phyloP scores from a whole-genome alignment of 2,113 vertebrate species.

The Sminthopsis crassicaudata region DNA sequence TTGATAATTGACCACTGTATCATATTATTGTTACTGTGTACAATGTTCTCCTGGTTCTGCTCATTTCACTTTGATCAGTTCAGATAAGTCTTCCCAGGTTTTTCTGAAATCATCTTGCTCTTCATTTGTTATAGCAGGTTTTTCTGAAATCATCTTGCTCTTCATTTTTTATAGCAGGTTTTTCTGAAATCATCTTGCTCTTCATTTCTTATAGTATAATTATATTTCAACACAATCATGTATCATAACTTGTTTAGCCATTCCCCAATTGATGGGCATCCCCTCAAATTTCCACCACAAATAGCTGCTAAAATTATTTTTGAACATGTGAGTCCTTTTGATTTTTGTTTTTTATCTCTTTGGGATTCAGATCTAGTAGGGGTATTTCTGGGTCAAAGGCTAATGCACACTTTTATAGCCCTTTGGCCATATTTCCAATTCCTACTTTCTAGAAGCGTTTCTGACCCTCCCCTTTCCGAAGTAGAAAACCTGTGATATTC shows the following conservation, averaged over 20 bases:
- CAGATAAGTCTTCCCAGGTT: neutral
- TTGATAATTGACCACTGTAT: neutral
- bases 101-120: neutral
- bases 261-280: neutral
- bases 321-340: neutral
- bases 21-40: neutral
- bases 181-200: neutral
- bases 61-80: neutral
- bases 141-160: neutral
- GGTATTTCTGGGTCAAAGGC: neutral
- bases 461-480: neutral
- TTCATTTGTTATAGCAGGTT: too few relatives aligned
- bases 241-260: neutral
- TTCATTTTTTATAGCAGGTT: neutral
- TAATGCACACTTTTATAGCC: neutral
- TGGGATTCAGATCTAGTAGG: neutral
- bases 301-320: neutral
- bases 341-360: neutral
- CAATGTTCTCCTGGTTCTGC: neutral
- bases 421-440: neutral
- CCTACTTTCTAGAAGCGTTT: neutral
- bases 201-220: neutral
- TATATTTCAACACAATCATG: neutral
- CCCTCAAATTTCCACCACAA: neutral
- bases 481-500: neutral